Evolutionary conservation across 2,888 invertebrate species (phyloP).

Genomic region (Gortyna flavago): DNA sequence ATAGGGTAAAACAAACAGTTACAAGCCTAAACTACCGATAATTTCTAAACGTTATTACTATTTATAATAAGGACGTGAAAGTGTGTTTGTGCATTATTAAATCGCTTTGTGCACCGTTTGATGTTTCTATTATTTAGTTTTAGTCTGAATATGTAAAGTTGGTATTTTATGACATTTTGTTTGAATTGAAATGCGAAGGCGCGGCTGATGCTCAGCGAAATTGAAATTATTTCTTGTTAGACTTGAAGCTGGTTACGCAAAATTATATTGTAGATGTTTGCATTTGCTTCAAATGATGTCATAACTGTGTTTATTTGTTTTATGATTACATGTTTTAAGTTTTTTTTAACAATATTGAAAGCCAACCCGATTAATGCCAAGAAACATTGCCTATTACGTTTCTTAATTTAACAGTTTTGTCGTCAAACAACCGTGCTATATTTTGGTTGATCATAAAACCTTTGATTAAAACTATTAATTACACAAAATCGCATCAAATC

Average conservation of each 20-base stretch:
- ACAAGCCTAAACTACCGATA: slow-evolving; percentile 22
- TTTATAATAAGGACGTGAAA: slow-evolving; percentile 40
- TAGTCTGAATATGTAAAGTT: slow-evolving; percentile 31
- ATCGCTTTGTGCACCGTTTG: slow-evolving; percentile 33
- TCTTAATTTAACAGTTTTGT: neutral
- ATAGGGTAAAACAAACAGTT: slow-evolving; percentile 44
- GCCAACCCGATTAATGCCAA: neutral
- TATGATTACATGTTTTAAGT: too few species aligned
- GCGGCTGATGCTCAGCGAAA: slow-evolving; percentile 9
- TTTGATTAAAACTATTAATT: slow-evolving; percentile 28
- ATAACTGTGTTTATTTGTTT: neutral
- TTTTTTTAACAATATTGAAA: neutral
- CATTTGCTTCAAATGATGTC: slow-evolving; percentile 5
- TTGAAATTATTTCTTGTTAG: slow-evolving; percentile 22
- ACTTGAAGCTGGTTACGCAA: slow-evolving; percentile 1
- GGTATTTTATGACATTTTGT: slow-evolving; percentile 31
- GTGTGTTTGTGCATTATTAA: slow-evolving; percentile 35
- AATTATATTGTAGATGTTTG: slow-evolving; percentile 8
- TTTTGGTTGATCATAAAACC: slow-evolving; percentile 5
- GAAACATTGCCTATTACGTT: neutral
- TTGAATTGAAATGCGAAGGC: slow-evolving; percentile 36
- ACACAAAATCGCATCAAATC: slow-evolving; percentile 24
- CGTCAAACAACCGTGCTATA: neutral
- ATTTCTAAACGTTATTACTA: slow-evolving; percentile 51
- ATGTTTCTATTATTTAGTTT: slow-evolving; percentile 58